These are phyloP conservation scores for Protobothrops mucrosquamatus DNA, from an alignment of 2,113 vertebrate genomes.

Conservation along the genomic window DNA sequence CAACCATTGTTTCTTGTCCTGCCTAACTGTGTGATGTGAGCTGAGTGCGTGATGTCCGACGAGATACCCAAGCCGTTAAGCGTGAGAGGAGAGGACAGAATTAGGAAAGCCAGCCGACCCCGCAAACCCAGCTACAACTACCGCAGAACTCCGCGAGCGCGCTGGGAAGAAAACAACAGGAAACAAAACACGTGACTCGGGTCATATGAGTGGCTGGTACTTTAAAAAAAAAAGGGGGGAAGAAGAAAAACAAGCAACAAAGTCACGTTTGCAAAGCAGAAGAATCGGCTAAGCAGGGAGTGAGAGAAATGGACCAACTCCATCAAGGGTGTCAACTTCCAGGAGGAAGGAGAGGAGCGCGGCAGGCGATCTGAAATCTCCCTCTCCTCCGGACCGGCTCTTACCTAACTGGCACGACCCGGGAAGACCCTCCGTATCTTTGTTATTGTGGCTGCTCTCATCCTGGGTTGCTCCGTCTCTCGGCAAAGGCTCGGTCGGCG, in stretches of 20 bases:
- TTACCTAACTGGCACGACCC: background rate
- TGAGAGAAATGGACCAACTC: background rate
- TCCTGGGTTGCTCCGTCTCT: background rate
- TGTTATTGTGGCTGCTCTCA: background rate
- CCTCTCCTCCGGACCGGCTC: background rate
- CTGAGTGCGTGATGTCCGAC: background rate
- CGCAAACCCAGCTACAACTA: background rate
- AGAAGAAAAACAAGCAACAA: background rate
- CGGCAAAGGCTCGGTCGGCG: background rate
- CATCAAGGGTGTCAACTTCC: background rate
- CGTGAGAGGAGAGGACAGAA: background rate
- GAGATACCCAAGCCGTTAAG: background rate
- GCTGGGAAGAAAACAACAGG: conserved; percentile 8
- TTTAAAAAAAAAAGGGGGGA: background rate
- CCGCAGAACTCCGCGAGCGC: background rate
- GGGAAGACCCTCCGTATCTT: background rate
- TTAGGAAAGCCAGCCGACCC: too few relatives aligned
- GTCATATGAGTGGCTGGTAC: background rate
- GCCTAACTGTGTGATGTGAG: background rate
- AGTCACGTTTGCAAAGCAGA: background rate
- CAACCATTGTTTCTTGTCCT: too few relatives aligned
- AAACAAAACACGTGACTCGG: background rate
- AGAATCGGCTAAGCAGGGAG: background rate
- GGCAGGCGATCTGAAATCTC: background rate
- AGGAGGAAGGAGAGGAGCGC: background rate